Evolutionary conservation across 2,113 vertebrate genomes (phyloP).

Genomic region (Hypocryptadius cinnamomeus): DNA sequence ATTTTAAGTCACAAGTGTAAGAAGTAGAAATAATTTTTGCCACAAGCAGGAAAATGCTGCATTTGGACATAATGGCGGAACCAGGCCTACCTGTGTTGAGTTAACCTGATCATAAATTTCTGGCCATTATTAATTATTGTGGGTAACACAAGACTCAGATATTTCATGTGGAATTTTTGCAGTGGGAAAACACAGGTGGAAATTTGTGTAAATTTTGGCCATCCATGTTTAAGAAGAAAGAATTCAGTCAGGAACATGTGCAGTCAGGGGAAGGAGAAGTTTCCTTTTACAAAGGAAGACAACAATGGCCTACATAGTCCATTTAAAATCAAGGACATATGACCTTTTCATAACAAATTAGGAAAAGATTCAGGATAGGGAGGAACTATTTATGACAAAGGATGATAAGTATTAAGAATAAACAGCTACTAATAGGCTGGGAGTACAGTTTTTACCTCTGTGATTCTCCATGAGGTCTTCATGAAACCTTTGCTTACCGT

Average conservation of each 20-base stretch:
- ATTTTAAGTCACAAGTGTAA: background rate
- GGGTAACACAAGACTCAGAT: background rate
- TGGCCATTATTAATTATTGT: background rate
- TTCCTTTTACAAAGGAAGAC: background rate
- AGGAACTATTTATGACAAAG: background rate
- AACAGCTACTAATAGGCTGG: background rate
- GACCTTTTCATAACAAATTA: background rate
- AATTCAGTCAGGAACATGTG: background rate
- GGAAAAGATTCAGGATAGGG: background rate
- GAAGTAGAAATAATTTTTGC: background rate
- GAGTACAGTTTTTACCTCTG: background rate
- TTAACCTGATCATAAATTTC: background rate
- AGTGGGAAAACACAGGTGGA: background rate
- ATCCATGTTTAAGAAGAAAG: background rate
- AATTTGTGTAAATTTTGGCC: background rate
- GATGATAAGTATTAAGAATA: background rate
- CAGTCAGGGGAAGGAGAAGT: background rate
- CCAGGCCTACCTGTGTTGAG: background rate
- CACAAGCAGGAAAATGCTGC: background rate
- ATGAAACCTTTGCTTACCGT: background rate
- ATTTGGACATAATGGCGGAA: background rate
- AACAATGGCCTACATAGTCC: accelerated
- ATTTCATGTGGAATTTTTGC: background rate
- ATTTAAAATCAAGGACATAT: background rate
- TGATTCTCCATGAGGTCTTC: background rate